phyloP scores from a whole-genome alignment of 2,797 vertebrate genomes.

The Cyprinodon diabolis region DNA sequence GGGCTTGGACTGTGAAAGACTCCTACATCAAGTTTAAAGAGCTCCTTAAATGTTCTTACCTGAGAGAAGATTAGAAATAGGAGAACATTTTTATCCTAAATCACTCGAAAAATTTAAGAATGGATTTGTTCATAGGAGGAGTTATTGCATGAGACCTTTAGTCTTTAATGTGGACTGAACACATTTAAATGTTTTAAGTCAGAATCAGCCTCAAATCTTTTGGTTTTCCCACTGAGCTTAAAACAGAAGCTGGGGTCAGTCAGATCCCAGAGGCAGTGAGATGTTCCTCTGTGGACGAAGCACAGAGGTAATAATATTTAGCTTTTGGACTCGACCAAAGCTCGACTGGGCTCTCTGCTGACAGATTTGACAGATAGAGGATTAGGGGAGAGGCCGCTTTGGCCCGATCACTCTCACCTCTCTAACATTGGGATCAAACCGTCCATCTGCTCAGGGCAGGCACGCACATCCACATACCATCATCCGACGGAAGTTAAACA shows the following conservation, averaged over 20 bases:
- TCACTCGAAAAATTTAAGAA: no score
- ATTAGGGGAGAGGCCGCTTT: constrained; percentile 52
- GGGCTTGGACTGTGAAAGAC: no score
- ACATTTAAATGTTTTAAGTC: background rate
- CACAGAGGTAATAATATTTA: constrained; percentile 73
- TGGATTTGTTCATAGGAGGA: no score
- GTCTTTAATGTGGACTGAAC: background rate
- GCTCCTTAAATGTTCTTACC: no score
- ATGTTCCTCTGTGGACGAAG: constrained; percentile 38
- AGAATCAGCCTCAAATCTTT: background rate
- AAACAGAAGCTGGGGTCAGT: background rate
- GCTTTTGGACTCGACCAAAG: constrained; percentile 65
- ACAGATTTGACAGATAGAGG: constrained; percentile 76
- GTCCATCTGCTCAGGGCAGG: constrained; percentile 43
- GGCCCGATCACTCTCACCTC: background rate
- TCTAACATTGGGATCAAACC: constrained; percentile 11
- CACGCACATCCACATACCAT: constrained; percentile 10
- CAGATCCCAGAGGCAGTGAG: constrained; percentile 14
- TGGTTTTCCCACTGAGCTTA: background rate
- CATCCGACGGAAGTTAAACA: background rate
- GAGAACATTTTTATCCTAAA: no score
- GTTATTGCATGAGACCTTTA: no score
- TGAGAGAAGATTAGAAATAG: no score
- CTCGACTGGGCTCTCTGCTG: constrained; percentile 75
- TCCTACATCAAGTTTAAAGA: no score